These are phyloP conservation scores for Temnothorax unifasciatus DNA, from an alignment of 2,888 invertebrate species.

Conservation along the genomic window DNA sequence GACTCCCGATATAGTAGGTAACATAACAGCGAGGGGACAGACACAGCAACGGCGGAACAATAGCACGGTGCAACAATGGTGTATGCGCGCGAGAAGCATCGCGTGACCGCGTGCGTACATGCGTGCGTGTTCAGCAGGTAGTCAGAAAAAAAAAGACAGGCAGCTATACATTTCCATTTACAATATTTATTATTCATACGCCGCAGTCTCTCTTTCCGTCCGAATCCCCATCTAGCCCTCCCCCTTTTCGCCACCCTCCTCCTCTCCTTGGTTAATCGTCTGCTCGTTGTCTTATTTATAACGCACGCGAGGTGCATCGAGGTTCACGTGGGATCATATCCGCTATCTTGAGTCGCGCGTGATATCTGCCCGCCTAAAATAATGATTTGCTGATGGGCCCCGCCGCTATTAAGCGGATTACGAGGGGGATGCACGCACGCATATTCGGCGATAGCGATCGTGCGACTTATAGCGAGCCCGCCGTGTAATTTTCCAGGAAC, in stretches of 20 bases:
- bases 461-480: background rate
- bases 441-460: constrained; percentile 37
- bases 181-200: constrained; percentile 60
- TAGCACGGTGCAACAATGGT: constrained; percentile 38
- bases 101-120: constrained; percentile 35
- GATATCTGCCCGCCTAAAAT: constrained; percentile 48
- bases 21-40: constrained; percentile 39
- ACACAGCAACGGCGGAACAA: constrained; percentile 45
- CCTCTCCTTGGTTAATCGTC: constrained; percentile 20
- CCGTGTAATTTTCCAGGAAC: constrained; percentile 32
- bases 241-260: background rate
- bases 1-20: constrained; percentile 55
- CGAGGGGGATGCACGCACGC: constrained; percentile 36
- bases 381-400: constrained; percentile 44
- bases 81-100: constrained; percentile 20
- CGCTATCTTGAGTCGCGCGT: constrained; percentile 20
- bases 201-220: background rate
- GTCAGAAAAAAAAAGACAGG: background rate
- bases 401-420: constrained; percentile 39
- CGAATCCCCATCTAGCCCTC: background rate
- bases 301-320: constrained; percentile 13
- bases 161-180: constrained; percentile 59
- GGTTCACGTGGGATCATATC: constrained; percentile 1
- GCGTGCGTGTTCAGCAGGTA: constrained; percentile 10
- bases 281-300: constrained; percentile 50